Conservation (phyloP, 2,113 vertebrate genomes). For the Xerus inauris region DNA sequence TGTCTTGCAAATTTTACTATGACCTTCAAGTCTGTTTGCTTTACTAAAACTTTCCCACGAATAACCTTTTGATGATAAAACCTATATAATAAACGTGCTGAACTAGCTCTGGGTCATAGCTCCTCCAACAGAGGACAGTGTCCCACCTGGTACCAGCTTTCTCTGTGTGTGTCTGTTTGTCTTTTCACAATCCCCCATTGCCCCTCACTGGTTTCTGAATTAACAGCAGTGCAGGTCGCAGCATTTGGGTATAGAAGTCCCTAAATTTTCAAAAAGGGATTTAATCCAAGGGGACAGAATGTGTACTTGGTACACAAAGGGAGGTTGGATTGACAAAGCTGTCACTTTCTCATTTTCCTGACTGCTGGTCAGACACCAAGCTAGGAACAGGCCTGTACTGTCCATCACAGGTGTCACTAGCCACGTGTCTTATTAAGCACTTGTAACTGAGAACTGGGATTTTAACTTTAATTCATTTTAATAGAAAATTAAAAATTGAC, state of each 20-base stretch:
- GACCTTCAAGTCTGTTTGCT: no score
- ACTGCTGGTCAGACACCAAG: background rate
- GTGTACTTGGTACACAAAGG: background rate
- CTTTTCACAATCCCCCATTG: no score
- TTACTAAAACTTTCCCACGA: no score
- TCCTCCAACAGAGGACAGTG: no score
- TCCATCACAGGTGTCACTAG: background rate
- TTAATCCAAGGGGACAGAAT: background rate
- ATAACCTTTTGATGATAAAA: no score
- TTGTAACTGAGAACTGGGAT: background rate
- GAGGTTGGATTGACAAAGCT: background rate
- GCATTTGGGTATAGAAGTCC: background rate
- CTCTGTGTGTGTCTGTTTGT: no score
- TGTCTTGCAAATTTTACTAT: no score
- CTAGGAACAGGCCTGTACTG: background rate
- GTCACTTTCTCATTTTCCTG: background rate
- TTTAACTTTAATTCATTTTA: constrained; percentile 19
- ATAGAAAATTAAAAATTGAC: background rate
- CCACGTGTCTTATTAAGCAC: background rate
- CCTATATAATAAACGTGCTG: no score
- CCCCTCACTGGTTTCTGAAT: no score
- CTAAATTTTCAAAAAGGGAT: background rate
- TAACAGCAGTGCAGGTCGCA: no score
- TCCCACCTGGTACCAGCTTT: no score
- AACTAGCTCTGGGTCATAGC: no score